Conservation (phyloP, 1,140 invertebrate species). For the Laupala kohalensis region DNA sequence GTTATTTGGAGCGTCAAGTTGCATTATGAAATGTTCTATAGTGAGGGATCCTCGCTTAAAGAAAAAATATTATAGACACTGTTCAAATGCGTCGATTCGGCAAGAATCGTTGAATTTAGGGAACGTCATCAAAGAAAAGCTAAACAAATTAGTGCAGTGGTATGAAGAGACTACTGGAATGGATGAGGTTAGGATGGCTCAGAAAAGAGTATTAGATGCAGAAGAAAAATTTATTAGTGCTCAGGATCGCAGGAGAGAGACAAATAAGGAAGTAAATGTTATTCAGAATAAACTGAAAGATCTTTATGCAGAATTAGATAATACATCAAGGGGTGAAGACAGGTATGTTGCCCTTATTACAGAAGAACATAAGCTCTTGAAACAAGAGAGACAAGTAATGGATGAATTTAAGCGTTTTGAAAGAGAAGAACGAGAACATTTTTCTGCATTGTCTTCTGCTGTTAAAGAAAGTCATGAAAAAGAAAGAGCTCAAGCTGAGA, state of each 20-base stretch:
- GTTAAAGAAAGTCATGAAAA: conserved; percentile 58
- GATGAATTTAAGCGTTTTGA: conserved; percentile 25
- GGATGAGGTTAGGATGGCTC: conserved; percentile 31
- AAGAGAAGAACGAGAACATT: conserved; percentile 48
- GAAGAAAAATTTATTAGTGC: conserved; percentile 41
- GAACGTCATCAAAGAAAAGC: conserved; percentile 20
- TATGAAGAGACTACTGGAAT: conserved; percentile 32
- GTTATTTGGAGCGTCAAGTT: no score
- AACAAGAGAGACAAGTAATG: conserved; percentile 20
- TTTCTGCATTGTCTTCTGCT: conserved; percentile 47
- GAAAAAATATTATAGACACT: no score
- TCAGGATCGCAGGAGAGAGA: conserved; percentile 43
- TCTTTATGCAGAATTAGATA: conserved; percentile 51
- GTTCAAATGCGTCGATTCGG: no score
- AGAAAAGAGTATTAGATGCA: conserved; percentile 30
- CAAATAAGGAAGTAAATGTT: conserved; percentile 35
- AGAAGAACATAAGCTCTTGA: conserved; percentile 24
- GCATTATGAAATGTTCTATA: no score
- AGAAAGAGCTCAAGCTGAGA: conserved; percentile 54
- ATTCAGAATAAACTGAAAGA: conserved; percentile 48
- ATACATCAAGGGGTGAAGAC: conserved; percentile 50
- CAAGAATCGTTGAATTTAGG: no score
- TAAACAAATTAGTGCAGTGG: conserved; percentile 28
- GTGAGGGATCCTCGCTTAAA: no score
- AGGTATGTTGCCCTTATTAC: conserved; percentile 45